phyloP scores from a whole-genome alignment of 2,113 vertebrate species.

The Melanostigma gelatinosum region DNA sequence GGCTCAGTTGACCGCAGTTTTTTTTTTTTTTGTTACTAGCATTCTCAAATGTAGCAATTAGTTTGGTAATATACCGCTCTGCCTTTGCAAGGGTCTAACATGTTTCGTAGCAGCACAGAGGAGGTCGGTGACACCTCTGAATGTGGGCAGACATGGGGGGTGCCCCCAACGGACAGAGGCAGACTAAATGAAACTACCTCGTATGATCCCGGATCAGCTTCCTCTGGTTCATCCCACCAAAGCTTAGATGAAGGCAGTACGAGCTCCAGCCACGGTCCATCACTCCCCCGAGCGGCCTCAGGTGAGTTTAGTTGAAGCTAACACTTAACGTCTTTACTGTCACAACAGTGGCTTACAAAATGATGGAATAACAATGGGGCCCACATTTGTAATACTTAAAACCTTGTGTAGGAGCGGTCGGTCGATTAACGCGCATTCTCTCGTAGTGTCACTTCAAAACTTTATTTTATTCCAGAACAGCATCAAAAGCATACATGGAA shows the following conservation, averaged over 20 bases:
- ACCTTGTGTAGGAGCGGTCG: background rate
- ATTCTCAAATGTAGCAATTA: background rate
- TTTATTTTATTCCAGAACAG: too few species aligned
- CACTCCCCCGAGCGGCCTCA: slow-evolving; percentile 16
- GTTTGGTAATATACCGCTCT: accelerated
- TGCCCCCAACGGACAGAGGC: slow-evolving; percentile 8
- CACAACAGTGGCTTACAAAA: background rate
- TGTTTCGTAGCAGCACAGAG: slow-evolving; percentile 76
- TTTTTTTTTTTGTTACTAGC: background rate
- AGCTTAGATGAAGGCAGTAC: slow-evolving; percentile 27
- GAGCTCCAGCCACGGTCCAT: slow-evolving; percentile 16
- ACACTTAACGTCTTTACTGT: background rate
- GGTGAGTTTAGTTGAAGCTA: slow-evolving; percentile 43
- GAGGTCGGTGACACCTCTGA: slow-evolving; percentile 60
- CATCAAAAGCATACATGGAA: too few species aligned
- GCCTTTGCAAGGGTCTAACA: slow-evolving; percentile 30
- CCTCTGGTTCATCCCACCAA: slow-evolving; percentile 34
- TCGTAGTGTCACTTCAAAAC: too few species aligned
- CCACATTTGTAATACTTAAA: background rate
- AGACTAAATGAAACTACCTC: slow-evolving; percentile 23
- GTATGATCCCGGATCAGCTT: slow-evolving; percentile 22
- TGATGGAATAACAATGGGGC: background rate
- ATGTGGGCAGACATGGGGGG: slow-evolving; percentile 12
- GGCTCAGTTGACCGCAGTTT: background rate
- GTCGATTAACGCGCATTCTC: too few species aligned